Evolutionary conservation across 2,113 vertebrate species (phyloP).

Genomic region (human (Homo sapiens)): GRCh38 chr9:68934001-68934500

Average conservation of each 20-base stretch:
- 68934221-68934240: background rate
- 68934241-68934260: background rate
- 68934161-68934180: background rate
- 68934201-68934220: background rate
- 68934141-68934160: background rate
- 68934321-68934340: conserved; percentile 31
- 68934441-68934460: conserved; percentile 53
- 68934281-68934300: conserved; percentile 31
- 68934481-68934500: conserved; percentile 59
- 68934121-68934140: background rate
- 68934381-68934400: conserved; percentile 38
- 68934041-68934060: background rate
- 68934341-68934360: conserved; percentile 18
- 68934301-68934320: background rate
- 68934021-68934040: background rate
- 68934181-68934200: background rate
- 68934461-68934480: conserved; percentile 59
- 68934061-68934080: background rate
- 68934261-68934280: background rate
- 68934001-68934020: background rate
- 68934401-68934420: conserved; percentile 39
- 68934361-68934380: conserved; percentile 49
- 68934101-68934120: background rate
- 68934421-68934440: conserved; percentile 53
- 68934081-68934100: background rate